A percentile compares a stretch with the other conserved stretches of the same genome.
These are phyloP conservation scores for Enteromius afrohamiltoni DNA, from an alignment of 2,797 vertebrate genomes.

Conservation along the genomic window DNA sequence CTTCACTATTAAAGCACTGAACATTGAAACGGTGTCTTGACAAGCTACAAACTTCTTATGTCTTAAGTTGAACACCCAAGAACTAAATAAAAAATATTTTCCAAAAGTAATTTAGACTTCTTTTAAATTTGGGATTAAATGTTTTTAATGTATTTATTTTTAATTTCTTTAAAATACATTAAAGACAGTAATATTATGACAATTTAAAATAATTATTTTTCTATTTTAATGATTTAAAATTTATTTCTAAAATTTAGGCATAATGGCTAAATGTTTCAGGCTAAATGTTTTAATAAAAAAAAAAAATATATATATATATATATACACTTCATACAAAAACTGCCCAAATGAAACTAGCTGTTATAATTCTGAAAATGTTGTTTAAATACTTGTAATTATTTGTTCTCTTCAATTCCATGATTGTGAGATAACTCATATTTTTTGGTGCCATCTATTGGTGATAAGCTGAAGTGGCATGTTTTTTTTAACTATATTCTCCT, in stretches of 20 bases:
- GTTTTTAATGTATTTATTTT: not conserved
- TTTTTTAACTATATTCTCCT: not conserved
- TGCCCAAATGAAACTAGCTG: too few relatives aligned
- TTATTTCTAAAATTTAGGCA: too few relatives aligned
- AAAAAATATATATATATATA: too few relatives aligned
- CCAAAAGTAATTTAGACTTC: not conserved
- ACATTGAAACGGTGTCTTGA: not conserved
- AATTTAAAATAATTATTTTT: not conserved
- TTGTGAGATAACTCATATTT: not conserved
- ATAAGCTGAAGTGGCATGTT: not conserved
- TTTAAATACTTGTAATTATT: not conserved
- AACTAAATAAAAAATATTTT: not conserved
- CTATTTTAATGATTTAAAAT: not conserved
- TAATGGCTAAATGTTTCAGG: too few relatives aligned
- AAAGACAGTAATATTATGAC: not conserved
- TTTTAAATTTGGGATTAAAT: not conserved
- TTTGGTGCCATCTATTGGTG: constrained; percentile 45
- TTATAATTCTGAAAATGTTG: not conserved
- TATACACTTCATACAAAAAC: too few relatives aligned
- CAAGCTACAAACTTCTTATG: not conserved
- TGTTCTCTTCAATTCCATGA: not conserved
- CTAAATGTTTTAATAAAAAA: too few relatives aligned
- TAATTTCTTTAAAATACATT: not conserved
- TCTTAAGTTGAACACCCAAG: not conserved
- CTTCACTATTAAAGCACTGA: not conserved